phyloP scores from a whole-genome alignment of 2,888 invertebrate species.

The Aphrophora alni region DNA sequence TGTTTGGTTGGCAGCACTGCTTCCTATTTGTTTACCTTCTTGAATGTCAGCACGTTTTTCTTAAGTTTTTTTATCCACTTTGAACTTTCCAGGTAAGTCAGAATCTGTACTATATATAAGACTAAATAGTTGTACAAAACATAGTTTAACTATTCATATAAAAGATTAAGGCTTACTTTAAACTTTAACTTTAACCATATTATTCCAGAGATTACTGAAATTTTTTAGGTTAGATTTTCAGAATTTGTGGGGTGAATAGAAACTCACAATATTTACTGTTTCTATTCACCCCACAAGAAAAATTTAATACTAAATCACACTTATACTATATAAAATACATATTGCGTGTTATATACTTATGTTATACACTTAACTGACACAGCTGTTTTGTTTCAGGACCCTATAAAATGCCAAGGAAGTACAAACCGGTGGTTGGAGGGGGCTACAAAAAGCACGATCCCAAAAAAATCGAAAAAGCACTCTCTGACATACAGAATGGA shows the following conservation, averaged over 20 bases:
- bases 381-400: conserved; percentile 31
- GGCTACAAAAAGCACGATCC: conserved; percentile 24
- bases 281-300: conserved; percentile 31
- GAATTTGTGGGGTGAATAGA: conserved; percentile 29
- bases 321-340: conserved; percentile 32
- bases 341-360: conserved; percentile 12
- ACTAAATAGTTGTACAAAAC: conserved; percentile 11
- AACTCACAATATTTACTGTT: conserved; percentile 26
- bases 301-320: conserved; percentile 13
- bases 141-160: conserved; percentile 30
- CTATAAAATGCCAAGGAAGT: conserved; percentile 28
- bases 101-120: conserved; percentile 17
- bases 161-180: conserved; percentile 29
- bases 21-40: conserved; percentile 24
- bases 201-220: conserved; percentile 20
- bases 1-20: conserved; percentile 31
- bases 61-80: conserved; percentile 19
- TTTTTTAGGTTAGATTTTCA: conserved; percentile 31
- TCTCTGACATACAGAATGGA: conserved; percentile 28
- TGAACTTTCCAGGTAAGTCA: conserved; percentile 29
- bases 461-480: conserved; percentile 25
- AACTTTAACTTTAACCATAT: conserved; percentile 30
- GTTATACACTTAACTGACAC: conserved; percentile 19
- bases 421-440: conserved; percentile 28
- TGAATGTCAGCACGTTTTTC: conserved; percentile 13